Evolutionary conservation across 2,797 vertebrate genomes (phyloP).

Genomic region (Morus bassanus): DNA sequence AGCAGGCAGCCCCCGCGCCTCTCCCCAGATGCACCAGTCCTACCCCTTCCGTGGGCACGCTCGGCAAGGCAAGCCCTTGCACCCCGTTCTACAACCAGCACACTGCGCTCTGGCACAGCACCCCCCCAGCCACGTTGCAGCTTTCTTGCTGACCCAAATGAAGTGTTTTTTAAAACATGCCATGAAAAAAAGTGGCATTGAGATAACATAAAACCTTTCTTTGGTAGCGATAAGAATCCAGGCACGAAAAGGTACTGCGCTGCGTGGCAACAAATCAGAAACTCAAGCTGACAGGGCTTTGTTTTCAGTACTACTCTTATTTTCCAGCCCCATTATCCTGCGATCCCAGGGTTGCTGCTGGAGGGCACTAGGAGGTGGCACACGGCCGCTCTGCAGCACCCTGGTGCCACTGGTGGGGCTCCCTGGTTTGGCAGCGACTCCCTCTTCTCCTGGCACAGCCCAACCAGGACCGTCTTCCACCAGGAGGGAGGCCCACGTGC

Average conservation of each 20-base stretch:
- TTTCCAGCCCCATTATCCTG: neutral
- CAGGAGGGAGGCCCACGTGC: neutral
- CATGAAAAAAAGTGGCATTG: neutral
- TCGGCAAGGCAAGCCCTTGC: neutral
- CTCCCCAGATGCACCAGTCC: rapidly evolving
- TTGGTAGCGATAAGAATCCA: neutral
- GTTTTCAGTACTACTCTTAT: neutral
- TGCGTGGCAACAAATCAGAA: neutral
- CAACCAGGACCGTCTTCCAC: neutral
- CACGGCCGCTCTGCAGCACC: rapidly evolving
- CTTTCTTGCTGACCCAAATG: neutral
- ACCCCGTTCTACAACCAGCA: neutral
- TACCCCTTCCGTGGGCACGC: rapidly evolving
- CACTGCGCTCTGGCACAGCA: neutral
- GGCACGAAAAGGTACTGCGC: neutral
- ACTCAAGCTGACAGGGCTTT: neutral
- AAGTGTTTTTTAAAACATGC: neutral
- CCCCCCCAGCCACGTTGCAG: rapidly evolving
- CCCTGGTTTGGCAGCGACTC: rapidly evolving
- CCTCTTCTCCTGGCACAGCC: neutral
- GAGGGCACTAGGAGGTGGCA: neutral
- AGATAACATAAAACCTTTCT: neutral
- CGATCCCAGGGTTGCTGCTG: neutral
- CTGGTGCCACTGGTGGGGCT: neutral
- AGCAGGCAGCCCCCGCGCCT: rapidly evolving